Conservation (phyloP, 1,140 invertebrate species). For the Formica exsecta region DNA sequence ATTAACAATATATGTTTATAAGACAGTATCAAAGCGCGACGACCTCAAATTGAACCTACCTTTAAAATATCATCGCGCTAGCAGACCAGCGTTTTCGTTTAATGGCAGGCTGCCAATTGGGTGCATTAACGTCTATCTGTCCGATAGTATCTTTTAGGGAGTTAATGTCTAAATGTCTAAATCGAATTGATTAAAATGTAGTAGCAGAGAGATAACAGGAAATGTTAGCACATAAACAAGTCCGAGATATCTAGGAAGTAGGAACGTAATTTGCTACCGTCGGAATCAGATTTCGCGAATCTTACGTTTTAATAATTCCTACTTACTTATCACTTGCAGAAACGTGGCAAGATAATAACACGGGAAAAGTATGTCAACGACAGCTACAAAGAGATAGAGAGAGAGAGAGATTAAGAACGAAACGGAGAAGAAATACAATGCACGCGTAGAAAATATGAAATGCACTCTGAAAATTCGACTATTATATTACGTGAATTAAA, state of each 20-base stretch:
- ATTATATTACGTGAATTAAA: background rate
- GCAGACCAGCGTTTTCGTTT: constrained; percentile 44
- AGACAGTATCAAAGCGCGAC: constrained; percentile 2
- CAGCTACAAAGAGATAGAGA: too few relatives aligned
- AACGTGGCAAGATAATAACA: background rate
- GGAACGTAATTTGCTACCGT: background rate
- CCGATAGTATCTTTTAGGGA: constrained; percentile 49
- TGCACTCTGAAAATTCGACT: background rate
- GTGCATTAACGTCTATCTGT: constrained; percentile 46
- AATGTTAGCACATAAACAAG: background rate
- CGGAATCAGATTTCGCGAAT: constrained; percentile 8
- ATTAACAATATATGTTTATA: background rate
- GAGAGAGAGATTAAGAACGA: too few relatives aligned
- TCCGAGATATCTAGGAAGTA: background rate
- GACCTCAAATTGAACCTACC: constrained; percentile 17
- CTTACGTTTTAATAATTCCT: constrained; percentile 15
- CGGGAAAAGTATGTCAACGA: background rate
- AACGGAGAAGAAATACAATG: background rate
- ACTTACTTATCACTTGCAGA: background rate
- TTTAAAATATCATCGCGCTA: constrained; percentile 42
- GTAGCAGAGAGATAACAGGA: background rate
- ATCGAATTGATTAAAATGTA: constrained; percentile 39
- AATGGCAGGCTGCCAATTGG: constrained; percentile 56
- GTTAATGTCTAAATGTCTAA: constrained; percentile 18
- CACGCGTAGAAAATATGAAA: background rate